Evolutionary conservation across 2,797 vertebrate genomes (phyloP).

Genomic region (Leptatherina wallacei): DNA sequence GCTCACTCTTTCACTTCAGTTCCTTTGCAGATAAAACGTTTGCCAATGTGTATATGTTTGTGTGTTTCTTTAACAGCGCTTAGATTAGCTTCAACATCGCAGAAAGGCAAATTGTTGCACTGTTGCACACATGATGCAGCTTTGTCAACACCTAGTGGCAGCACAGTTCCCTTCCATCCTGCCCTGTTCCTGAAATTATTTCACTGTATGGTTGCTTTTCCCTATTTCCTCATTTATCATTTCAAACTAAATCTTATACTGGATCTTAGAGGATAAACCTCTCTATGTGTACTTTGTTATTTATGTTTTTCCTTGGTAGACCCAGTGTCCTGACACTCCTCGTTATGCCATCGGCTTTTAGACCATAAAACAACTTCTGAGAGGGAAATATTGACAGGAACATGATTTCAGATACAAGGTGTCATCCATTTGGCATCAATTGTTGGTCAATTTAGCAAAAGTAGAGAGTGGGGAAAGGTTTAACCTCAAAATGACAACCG

Average conservation of each 20-base stretch:
- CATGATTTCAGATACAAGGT: background rate
- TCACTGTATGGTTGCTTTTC: background rate
- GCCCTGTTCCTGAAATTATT: background rate
- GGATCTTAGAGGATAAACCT: background rate
- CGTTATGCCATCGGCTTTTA: background rate
- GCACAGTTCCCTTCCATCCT: background rate
- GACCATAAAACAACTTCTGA: background rate
- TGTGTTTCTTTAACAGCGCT: background rate
- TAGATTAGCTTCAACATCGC: background rate
- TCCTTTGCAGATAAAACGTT: background rate
- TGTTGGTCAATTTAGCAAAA: slow-evolving; percentile 3
- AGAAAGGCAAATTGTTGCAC: background rate
- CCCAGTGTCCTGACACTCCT: background rate
- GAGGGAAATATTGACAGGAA: background rate
- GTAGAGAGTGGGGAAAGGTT: background rate
- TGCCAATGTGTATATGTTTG: too few relatives aligned
- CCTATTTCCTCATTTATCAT: slow-evolving; percentile 3
- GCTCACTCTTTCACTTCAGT: background rate
- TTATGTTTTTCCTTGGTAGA: background rate
- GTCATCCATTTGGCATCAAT: background rate
- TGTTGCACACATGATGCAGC: background rate
- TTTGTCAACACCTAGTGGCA: slow-evolving; percentile 21
- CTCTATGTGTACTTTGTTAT: too few relatives aligned
- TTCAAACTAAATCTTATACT: background rate
- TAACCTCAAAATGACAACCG: background rate